These are phyloP conservation scores for Hypselothyrea guttata DNA, from an alignment of 2,888 invertebrate genomes.

Conservation along the genomic window DNA sequence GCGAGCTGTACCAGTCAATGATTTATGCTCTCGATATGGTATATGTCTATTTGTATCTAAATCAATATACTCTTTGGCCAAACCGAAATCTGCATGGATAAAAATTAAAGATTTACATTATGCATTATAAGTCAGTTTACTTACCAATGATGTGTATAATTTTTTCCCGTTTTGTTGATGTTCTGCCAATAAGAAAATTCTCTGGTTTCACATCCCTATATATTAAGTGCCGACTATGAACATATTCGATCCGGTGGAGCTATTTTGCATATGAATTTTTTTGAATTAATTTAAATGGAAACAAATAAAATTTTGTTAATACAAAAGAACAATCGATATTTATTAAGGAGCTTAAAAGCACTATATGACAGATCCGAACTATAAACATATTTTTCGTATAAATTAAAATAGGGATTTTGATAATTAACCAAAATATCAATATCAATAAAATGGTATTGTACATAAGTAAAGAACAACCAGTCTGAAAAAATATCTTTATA, in stretches of 20 bases:
- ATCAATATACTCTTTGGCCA: slow-evolving; percentile 99
- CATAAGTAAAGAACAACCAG: too few species aligned
- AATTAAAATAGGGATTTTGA: too few species aligned
- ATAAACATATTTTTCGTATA: slow-evolving; percentile 17
- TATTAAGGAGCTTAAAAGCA: slow-evolving; percentile 20
- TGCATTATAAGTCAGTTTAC: slow-evolving; percentile 54
- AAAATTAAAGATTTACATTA: neutral
- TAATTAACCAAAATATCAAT: too few species aligned
- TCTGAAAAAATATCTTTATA: too few species aligned
- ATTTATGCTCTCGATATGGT: slow-evolving; percentile 99
- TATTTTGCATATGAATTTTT: slow-evolving; percentile 80
- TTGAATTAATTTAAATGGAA: slow-evolving; percentile 2
- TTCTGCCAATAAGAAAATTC: slow-evolving; percentile 99
- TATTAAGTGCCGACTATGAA: slow-evolving; percentile 99
- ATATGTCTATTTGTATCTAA: slow-evolving; percentile 99
- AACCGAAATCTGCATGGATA: slow-evolving; percentile 95
- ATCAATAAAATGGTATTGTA: too few species aligned
- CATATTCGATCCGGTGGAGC: slow-evolving; percentile 99
- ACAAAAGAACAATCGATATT: slow-evolving; percentile 15
- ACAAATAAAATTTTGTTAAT: slow-evolving; percentile 27
- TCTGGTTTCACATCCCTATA: slow-evolving; percentile 99
- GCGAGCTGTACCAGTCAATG: slow-evolving; percentile 99
- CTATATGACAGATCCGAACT: slow-evolving; percentile 9
- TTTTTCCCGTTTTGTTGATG: slow-evolving; percentile 98
- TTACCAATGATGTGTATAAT: slow-evolving; percentile 98